Percentiles rank a stretch among this genome's conserved stretches.
These are phyloP conservation scores for Heliconius hewitsoni DNA, from an alignment of 1,140 invertebrate species.

Conservation along the genomic window DNA sequence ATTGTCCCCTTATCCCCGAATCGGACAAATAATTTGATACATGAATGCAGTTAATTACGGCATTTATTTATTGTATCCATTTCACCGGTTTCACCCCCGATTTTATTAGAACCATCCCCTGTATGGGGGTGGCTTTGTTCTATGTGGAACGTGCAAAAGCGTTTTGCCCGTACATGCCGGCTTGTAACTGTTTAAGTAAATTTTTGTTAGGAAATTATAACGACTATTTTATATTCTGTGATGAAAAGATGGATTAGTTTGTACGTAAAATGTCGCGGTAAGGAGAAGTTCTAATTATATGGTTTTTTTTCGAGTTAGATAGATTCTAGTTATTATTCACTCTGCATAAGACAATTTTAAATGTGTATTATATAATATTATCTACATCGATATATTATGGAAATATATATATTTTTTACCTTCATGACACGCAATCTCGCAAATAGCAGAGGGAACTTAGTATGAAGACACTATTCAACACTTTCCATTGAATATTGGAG, in stretches of 20 bases:
- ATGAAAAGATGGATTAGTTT: slow-evolving; percentile 36
- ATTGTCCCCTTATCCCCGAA: slow-evolving; percentile 50
- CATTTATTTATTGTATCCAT: slow-evolving; percentile 75
- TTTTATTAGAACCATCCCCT: slow-evolving; percentile 64
- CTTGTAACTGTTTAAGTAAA: background rate
- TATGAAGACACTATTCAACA: too few species aligned
- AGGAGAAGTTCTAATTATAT: background rate
- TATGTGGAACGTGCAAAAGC: background rate
- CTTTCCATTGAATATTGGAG: too few species aligned
- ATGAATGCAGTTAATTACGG: slow-evolving; percentile 74
- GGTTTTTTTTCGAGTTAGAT: too few species aligned
- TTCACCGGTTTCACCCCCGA: slow-evolving; percentile 58
- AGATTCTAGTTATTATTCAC: too few species aligned
- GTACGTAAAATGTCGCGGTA: background rate
- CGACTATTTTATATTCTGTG: background rate
- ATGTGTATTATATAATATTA: too few species aligned
- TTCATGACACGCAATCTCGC: too few species aligned
- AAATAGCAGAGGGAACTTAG: too few species aligned
- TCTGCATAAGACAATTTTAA: too few species aligned
- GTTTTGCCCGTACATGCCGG: background rate
- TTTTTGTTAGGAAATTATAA: background rate
- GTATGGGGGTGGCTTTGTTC: slow-evolving; percentile 33
- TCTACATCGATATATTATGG: too few species aligned
- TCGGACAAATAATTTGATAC: slow-evolving; percentile 64
- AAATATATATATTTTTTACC: too few species aligned